Conservation (phyloP, 2,888 invertebrate genomes). For the Embidobia sp. region DNA sequence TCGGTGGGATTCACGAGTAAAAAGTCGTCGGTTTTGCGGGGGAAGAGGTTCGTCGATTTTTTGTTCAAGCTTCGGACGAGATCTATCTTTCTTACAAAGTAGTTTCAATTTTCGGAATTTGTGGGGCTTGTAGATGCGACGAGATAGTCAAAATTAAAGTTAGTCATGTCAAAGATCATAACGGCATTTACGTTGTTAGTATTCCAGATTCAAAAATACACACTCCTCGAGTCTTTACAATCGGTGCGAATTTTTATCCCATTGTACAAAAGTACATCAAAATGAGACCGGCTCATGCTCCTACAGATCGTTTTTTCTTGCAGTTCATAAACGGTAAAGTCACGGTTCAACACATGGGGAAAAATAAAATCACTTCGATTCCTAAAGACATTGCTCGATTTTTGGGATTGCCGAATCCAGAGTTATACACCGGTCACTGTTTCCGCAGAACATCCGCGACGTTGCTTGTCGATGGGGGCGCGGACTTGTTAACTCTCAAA, state of each 20-base stretch:
- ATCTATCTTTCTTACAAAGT: not conserved
- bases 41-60: not conserved
- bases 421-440: conserved; percentile 59
- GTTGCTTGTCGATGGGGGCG: conserved; percentile 54
- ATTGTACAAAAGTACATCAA: not conserved
- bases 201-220: conserved; percentile 1
- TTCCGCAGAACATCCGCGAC: conserved; percentile 61
- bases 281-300: not conserved
- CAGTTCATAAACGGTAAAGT: not conserved
- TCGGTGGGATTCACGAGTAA: not conserved
- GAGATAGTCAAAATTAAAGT: not conserved
- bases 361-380: conserved; percentile 1
- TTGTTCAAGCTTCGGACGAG: not conserved
- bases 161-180: not conserved
- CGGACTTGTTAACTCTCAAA: conserved; percentile 40
- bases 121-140: not conserved
- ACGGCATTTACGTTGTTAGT: not conserved
- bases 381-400: conserved; percentile 47
- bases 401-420: conserved; percentile 54
- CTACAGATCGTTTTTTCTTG: not conserved
- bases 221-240: not conserved
- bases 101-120: not conserved
- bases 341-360: conserved; percentile 1
- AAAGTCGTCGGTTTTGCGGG: conserved; percentile 1
- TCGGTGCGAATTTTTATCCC: not conserved